These are phyloP conservation scores for Tetrapedia diversipes DNA, from an alignment of 2,888 invertebrate species.

Conservation along the genomic window DNA sequence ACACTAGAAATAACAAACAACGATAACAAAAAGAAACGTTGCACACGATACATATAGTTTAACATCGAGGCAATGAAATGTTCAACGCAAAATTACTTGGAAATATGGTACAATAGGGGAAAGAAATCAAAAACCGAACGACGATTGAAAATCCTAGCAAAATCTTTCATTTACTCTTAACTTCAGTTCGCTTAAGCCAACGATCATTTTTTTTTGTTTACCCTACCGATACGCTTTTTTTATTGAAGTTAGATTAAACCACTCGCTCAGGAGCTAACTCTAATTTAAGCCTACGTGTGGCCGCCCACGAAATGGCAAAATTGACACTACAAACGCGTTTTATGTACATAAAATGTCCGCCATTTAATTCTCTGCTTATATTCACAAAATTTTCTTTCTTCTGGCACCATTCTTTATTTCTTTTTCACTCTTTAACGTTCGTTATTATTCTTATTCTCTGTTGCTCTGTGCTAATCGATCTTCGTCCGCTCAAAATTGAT, in stretches of 20 bases:
- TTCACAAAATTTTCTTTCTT: neutral
- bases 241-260: slow-evolving; percentile 21
- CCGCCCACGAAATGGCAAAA: slow-evolving; percentile 43
- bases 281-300: slow-evolving; percentile 39
- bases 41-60: neutral
- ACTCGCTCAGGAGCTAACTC: slow-evolving; percentile 54
- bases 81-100: neutral
- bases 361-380: neutral
- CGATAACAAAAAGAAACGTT: neutral
- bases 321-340: slow-evolving; percentile 35
- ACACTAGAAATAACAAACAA: neutral
- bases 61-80: neutral
- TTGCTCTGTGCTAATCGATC: slow-evolving; percentile 39
- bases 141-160: slow-evolving; percentile 34
- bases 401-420: slow-evolving; percentile 11
- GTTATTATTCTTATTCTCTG: neutral
- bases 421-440: neutral
- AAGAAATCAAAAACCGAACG: slow-evolving; percentile 18
- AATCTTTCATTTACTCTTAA: slow-evolving; percentile 27
- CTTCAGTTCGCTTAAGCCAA: slow-evolving; percentile 41
- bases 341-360: slow-evolving; percentile 37
- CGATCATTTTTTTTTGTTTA: slow-evolving; percentile 23
- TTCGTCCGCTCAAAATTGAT: slow-evolving; percentile 30
- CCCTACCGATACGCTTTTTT: slow-evolving; percentile 2
- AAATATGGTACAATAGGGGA: neutral